A percentile compares a stretch with the other conserved stretches of the same genome.
Conservation (phyloP, 2,888 invertebrate genomes). For the Helobdella robusta region DNA sequence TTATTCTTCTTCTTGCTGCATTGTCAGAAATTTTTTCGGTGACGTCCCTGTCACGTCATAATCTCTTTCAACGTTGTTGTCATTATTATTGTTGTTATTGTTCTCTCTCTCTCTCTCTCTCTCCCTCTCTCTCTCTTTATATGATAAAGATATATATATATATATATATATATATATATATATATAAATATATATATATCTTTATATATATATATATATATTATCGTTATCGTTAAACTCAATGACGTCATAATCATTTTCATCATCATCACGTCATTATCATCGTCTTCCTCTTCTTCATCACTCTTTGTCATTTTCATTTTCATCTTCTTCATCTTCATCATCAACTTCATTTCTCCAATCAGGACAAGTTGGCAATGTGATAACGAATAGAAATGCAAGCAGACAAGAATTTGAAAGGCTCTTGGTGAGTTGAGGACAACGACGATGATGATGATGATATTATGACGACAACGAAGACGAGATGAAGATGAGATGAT, state of each 20-base stretch:
- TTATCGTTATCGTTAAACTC: background rate
- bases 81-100: no score
- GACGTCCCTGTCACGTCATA: no score
- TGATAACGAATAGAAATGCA: slow-evolving; percentile 91
- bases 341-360: background rate
- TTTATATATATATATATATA: no score
- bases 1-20: no score
- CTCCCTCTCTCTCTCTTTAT: no score
- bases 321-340: background rate
- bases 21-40: no score
- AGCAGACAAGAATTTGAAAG: slow-evolving; percentile 88
- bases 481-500: slow-evolving; percentile 7
- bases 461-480: slow-evolving; percentile 1
- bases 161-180: no score
- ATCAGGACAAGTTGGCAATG: slow-evolving; percentile 85
- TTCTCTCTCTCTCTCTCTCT: no score
- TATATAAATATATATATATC: no score
- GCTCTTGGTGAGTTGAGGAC: slow-evolving; percentile 48
- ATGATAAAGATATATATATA: no score
- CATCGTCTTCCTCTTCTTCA: slow-evolving; percentile 78
- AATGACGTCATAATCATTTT: background rate
- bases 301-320: slow-evolving; percentile 91
- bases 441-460: slow-evolving; percentile 3
- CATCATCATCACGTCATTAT: background rate
- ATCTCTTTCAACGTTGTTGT: no score